Conservation (phyloP, 2,797 vertebrate genomes). For the Ibycter americanus region DNA sequence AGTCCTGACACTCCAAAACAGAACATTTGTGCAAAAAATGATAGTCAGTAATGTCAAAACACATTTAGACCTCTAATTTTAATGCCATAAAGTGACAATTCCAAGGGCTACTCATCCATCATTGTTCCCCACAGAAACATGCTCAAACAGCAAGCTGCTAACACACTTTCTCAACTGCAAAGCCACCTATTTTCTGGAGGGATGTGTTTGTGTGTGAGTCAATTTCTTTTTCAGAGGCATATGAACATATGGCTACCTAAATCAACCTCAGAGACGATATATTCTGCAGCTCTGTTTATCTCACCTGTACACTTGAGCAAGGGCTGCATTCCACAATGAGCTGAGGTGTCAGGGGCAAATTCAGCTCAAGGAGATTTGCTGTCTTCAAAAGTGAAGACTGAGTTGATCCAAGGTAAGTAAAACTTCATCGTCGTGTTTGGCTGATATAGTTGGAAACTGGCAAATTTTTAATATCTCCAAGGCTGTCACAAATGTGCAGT, state of each 20-base stretch:
- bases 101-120: not conserved
- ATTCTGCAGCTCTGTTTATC: not conserved
- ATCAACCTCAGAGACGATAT: accelerated
- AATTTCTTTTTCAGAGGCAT: not conserved
- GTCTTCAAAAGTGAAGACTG: not conserved
- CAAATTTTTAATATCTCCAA: not conserved
- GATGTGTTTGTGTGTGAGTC: not conserved
- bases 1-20: not conserved
- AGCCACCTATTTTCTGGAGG: not conserved
- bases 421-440: not conserved
- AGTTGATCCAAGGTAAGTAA: not conserved
- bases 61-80: not conserved
- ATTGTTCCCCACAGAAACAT: not conserved
- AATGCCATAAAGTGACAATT: not conserved
- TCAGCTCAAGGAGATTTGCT: not conserved
- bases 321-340: not conserved
- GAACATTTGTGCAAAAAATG: not conserved
- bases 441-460: not conserved
- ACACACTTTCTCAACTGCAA: not conserved
- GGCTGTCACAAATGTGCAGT: not conserved
- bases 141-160: accelerated
- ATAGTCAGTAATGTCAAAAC: not conserved
- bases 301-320: accelerated
- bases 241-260: not conserved
- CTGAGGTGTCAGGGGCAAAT: not conserved